Evolutionary conservation across 2,797 vertebrate species (phyloP).

Genomic region (Yasuhikotakia modesta): DNA sequence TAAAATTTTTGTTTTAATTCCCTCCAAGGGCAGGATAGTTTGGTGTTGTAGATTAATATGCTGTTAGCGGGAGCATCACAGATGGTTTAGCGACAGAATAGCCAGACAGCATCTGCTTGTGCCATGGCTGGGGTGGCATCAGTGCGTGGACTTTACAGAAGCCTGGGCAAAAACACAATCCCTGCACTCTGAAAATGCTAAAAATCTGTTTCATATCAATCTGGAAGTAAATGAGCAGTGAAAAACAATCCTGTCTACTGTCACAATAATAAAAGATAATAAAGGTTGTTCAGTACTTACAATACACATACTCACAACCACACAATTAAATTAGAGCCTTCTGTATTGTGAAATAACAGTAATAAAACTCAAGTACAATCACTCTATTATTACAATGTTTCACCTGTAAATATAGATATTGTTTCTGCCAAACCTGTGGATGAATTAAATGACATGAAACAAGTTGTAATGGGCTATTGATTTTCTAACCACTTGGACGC

Average conservation of each 20-base stretch:
- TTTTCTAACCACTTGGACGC: conserved; percentile 44
- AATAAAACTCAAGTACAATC: conserved; percentile 10
- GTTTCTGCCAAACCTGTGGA: conserved; percentile 29
- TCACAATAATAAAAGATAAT: not conserved
- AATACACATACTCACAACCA: conserved; percentile 13
- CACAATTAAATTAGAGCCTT: conserved; percentile 13
- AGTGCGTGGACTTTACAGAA: conserved; percentile 22
- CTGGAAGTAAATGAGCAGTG: conserved; percentile 33
- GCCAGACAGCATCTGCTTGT: conserved; percentile 49
- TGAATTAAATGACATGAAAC: conserved; percentile 37
- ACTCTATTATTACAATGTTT: conserved; percentile 22
- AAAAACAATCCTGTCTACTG: conserved; percentile 7
- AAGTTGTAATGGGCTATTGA: conserved; percentile 52
- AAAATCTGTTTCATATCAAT: conserved; percentile 38
- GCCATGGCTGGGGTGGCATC: conserved; percentile 36
- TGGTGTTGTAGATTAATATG: conserved; percentile 49
- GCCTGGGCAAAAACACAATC: conserved; percentile 33
- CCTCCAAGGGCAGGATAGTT: conserved; percentile 48
- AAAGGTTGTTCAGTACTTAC: not conserved
- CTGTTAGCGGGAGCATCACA: conserved; percentile 35
- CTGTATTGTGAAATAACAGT: conserved; percentile 4
- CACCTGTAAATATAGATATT: conserved; percentile 40
- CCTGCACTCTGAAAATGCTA: conserved; percentile 13
- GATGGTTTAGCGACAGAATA: conserved; percentile 42
- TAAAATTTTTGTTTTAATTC: conserved; percentile 42